Base-by-base conservation (phyloP, 2,113 vertebrate species). In the Coreoperca whiteheadi region DNA sequence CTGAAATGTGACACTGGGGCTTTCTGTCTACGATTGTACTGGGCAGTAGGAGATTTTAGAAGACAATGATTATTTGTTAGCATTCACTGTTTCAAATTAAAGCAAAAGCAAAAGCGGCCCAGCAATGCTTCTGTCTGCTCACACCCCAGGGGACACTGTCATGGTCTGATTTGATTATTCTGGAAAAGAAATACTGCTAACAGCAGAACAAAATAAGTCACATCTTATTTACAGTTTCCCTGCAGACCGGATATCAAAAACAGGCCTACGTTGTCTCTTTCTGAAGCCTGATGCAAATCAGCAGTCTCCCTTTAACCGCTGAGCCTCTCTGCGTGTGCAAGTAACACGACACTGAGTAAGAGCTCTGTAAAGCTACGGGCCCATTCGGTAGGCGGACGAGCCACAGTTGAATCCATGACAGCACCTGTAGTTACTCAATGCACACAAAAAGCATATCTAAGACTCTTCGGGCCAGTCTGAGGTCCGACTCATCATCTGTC, bases 151-250 rank as follows among this genome's bases (percentile, higher is more conserved):
- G 79, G 23, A 70, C 32, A 75, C 48, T 30, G 69, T 70, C 85
- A 83, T 67, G 65, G 65, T 70, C 59, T 81, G 70, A 82, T 81
- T 56, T 25, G 54, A 87, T 79, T 82, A 67, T 37, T 71, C 37
- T 68, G 81, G 51, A 83, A 75, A 81, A 69, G 73, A 81, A n/a
- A 73, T 18, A 37, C 34, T 25, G 65, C 72, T 5, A 77, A 57
- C 5, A 6, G 50, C 65, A 61, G 4, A 2, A 15, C 10, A 61
- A 57, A 78, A 78, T 1, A n/a, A 54, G 50, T 46, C 32, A 16
- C 46, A 37, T 77, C 66, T 68, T 53, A 72, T 86, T 76, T 79
- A 74, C 41, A 56, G 54, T 60, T 76, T 65, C 37, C 37, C 48
- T 41, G 60, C 56, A 51, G 48, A 63, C 48, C n/a, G 1, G 48